Evolutionary conservation across 2,888 invertebrate genomes (phyloP).

Genomic region (Aphidius colemani): DNA sequence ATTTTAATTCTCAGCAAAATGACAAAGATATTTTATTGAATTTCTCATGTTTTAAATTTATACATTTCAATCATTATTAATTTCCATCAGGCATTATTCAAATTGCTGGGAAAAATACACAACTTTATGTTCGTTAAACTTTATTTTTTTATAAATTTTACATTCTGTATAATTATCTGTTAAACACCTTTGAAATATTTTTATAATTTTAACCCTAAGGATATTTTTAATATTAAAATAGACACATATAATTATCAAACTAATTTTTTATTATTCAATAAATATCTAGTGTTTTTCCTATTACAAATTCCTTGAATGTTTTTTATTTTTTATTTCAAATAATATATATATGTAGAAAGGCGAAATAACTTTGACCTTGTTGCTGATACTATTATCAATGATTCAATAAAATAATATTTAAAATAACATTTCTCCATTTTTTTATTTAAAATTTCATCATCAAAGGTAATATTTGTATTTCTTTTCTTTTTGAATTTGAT

Average conservation of each 20-base stretch:
- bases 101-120: no score
- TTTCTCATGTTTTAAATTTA: no score
- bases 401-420: background rate
- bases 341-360: no score
- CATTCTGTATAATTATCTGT: no score
- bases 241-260: background rate
- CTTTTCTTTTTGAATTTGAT: background rate
- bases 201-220: no score
- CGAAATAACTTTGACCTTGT: conserved; percentile 5
- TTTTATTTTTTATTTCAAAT: background rate
- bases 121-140: no score
- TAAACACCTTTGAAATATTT: no score
- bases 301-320: background rate
- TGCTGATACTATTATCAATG: conserved; percentile 9
- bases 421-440: background rate
- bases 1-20: background rate
- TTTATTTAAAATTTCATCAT: background rate
- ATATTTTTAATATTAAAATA: no score
- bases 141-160: no score
- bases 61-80: no score
- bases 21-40: background rate
- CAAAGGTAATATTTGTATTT: background rate
- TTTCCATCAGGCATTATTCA: no score
- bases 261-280: no score
- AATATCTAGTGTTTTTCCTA: background rate